These are phyloP conservation scores for Eunapius fragilis DNA, from an alignment of 37 sponge, comb jelly and placozoan species.

Conservation along the genomic window DNA sequence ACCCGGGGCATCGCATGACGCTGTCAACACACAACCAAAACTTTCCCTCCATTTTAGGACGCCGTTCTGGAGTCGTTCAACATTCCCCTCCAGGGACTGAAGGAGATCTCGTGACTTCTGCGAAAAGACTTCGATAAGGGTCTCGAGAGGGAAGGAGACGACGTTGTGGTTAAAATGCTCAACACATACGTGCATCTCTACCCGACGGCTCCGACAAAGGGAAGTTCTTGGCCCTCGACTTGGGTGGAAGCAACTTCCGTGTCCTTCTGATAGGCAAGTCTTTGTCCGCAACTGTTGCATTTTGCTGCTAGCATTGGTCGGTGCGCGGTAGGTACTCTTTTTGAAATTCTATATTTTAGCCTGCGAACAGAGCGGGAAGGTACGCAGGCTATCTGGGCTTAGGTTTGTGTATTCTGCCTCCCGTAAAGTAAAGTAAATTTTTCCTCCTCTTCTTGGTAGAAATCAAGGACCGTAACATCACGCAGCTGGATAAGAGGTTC, in stretches of 20 bases:
- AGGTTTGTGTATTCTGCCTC: too few relatives aligned
- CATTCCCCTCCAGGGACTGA: slow-evolving; percentile 65
- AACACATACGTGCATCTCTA: slow-evolving; percentile 91
- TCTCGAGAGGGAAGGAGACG: slow-evolving; percentile 71
- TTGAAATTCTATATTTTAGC: too few relatives aligned
- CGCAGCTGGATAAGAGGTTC: slow-evolving; percentile 40
- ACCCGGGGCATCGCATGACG: too few relatives aligned
- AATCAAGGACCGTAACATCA: slow-evolving; percentile 13
- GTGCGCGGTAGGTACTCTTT: background rate
- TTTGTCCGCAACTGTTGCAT: background rate
- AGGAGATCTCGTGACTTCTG: slow-evolving; percentile 40
- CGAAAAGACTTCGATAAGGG: slow-evolving; percentile 76
- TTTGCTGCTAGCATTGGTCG: background rate
- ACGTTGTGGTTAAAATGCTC: slow-evolving; percentile 88
- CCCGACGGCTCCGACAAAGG: slow-evolving; percentile 91
- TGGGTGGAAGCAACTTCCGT: slow-evolving; percentile 97
- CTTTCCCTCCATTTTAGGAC: slow-evolving; percentile 21
- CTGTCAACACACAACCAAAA: background rate
- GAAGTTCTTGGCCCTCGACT: slow-evolving; percentile 90
- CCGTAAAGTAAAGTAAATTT: too few relatives aligned
- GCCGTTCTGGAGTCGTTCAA: slow-evolving; percentile 48
- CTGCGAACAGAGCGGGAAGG: too few relatives aligned
- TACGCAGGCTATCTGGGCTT: too few relatives aligned
- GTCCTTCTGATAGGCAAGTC: slow-evolving; percentile 75
- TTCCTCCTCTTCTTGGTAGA: too few relatives aligned